Evolutionary conservation across 2,888 invertebrate genomes (phyloP).

Genomic region (Noctua comes): DNA sequence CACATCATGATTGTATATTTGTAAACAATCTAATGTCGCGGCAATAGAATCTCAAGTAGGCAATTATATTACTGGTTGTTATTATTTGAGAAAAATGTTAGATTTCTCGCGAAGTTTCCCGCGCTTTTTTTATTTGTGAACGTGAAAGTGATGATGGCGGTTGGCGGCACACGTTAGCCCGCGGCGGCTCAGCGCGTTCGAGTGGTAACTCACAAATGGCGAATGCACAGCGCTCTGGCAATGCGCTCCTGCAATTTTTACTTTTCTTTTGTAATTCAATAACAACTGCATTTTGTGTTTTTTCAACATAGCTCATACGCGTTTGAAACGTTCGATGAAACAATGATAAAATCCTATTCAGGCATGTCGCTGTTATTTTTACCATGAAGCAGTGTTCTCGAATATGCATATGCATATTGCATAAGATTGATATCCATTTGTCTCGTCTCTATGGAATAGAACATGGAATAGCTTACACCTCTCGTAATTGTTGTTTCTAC

Average conservation of each 20-base stretch:
- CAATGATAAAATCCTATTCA: slow-evolving; percentile 63
- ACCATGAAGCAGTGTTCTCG: slow-evolving; percentile 59
- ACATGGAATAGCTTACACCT: slow-evolving; percentile 43
- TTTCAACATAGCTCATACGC: slow-evolving; percentile 57
- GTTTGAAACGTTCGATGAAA: slow-evolving; percentile 58
- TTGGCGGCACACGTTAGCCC: slow-evolving; percentile 81
- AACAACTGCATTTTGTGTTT: slow-evolving; percentile 59
- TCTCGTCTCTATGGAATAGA: slow-evolving; percentile 59
- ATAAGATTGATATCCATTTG: slow-evolving; percentile 70
- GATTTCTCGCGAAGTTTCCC: slow-evolving; percentile 79
- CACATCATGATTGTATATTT: slow-evolving; percentile 79
- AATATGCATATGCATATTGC: slow-evolving; percentile 70
- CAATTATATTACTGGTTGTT: slow-evolving; percentile 61
- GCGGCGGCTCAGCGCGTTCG: slow-evolving; percentile 77
- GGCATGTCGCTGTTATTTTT: slow-evolving; percentile 65
- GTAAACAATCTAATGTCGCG: slow-evolving; percentile 76
- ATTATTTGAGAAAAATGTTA: slow-evolving; percentile 72
- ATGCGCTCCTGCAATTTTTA: slow-evolving; percentile 63
- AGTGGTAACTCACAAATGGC: slow-evolving; percentile 74
- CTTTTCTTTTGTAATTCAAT: slow-evolving; percentile 67
- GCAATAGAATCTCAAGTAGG: slow-evolving; percentile 69
- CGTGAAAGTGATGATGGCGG: slow-evolving; percentile 82
- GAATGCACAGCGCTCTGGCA: slow-evolving; percentile 48
- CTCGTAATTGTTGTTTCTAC: background rate
- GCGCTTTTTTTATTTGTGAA: slow-evolving; percentile 78